Percentiles rank a stretch among this genome's conserved stretches.
Conservation (phyloP, 2,888 invertebrate genomes). For the Ophioninae sp. region DNA sequence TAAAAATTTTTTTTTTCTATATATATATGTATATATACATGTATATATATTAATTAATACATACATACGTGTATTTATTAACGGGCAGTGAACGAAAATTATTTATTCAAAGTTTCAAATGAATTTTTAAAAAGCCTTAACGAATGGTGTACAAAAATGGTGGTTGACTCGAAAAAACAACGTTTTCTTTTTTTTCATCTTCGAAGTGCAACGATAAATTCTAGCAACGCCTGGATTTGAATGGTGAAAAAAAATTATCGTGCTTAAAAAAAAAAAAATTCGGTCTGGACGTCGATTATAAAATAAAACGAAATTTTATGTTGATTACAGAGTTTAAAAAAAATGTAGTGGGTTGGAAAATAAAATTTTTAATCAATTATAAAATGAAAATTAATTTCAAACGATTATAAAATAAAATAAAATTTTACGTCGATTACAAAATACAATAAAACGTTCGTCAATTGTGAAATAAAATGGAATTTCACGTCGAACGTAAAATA, state of each 20-base stretch:
- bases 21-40: slow-evolving; percentile 6
- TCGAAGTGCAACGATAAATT: slow-evolving; percentile 3
- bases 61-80: neutral
- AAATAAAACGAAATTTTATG: slow-evolving; percentile 35
- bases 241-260: slow-evolving; percentile 42
- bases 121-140: neutral
- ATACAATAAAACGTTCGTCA: no score
- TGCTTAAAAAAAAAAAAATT: slow-evolving; percentile 15
- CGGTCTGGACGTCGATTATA: slow-evolving; percentile 30
- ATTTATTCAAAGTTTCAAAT: neutral
- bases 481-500: neutral
- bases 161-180: neutral
- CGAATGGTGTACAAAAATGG: slow-evolving; percentile 1
- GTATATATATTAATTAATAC: neutral
- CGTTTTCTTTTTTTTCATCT: neutral
- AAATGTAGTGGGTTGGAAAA: no score
- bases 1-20: slow-evolving; percentile 11
- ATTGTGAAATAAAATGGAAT: no score
- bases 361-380: no score
- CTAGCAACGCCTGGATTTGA: slow-evolving; percentile 15
- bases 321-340: no score
- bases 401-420: no score
- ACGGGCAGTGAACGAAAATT: slow-evolving; percentile 16
- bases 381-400: no score
- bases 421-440: no score